Base-by-base conservation (phyloP, 1,140 invertebrate species). In the Lethrus apterus region DNA sequence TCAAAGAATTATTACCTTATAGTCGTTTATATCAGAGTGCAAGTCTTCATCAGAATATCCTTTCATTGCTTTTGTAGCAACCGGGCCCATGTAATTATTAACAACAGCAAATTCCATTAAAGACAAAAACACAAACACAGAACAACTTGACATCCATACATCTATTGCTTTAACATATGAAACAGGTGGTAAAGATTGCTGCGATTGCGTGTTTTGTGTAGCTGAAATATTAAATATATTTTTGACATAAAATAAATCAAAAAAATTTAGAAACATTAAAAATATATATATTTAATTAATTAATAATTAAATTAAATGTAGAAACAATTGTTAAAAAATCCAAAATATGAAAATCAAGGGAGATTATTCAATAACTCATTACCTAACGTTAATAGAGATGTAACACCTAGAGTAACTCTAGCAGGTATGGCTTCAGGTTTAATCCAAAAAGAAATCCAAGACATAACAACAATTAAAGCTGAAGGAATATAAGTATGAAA, bases 361-460 rank as follows among this genome's bases (percentile, higher is more conserved):
- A 42, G 13, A n/a, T 19, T n/a, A 41, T 48, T n/a, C n/a, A n/a
- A n/a, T n/a, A n/a, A n/a, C n/a, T n/a, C 45, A 47, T 68, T 69
- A 86, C 84, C 83, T 54, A 90, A 70, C 44, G 86, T 90, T 5
- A 91, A 71, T 36, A 91, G 71, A 1, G 86, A 89, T 13, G 86
- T 89, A 10, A 91, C 86, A 23, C 86, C 87, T 4, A 88, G 71
- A 1, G 84, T 86, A 30, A 86, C 83, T 55, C 84, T 71, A 0
- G 84, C 84, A 0, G 88, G 87, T 57, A 90, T 90, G 2, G 87
- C 87, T 67, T 91, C 88, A 1, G 87, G 87, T 65, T 91, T 90
- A 50, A 93, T 92, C 89, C 89, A 93, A 66, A 93, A 93, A 4
- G 88, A 90, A 55, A 91, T 90, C 88, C 87, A 91, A 8, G 86